Base-by-base conservation (phyloP, 2,888 invertebrate species). In the Hyppa rectilinea region DNA sequence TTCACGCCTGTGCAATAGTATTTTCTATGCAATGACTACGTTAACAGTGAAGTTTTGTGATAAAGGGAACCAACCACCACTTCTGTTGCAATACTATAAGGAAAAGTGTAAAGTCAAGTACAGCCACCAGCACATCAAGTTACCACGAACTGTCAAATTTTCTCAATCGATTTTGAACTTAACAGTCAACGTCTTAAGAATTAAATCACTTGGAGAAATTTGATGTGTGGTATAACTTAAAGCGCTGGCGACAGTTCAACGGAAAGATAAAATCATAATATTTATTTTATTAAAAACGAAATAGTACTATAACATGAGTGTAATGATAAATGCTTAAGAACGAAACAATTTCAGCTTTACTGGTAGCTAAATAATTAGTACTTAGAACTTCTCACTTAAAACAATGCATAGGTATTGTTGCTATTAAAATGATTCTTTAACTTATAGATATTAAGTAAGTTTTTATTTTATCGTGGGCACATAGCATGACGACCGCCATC, bases 401-500 rank as follows among this genome's bases (percentile, higher is more conserved):
- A 36, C 36, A 34, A 45, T 26, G 26, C 26, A 12, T 56, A 6
- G 17, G 2, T 20, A 26, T 17, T 12, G 20, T 38, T 58, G 7
- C 20, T 26, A 9, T n/a, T 45, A 29, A 14, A 59, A 45, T n/a
- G 14, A 1, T 45, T 45, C n/a, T 29, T 20, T 43, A 29, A 43
- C 20, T 38, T 17, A 17, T 34, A 10, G 14, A 26, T 17, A 38
- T n/a, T 45, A 14, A 34, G 2, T 43, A n/a, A 4, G 14, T 20
- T 29, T 47, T 38, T 5, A 38, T 14, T 71, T 96, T 96, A 98
- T 87, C 98, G 96, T 26, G 98, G 98, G 80, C 98, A 98, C 97
- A 98, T 97, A 12, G 97, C 97, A 90, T 98, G 98, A 71, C 98
- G 95, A 4, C 99, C 99, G 14, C 99, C 99, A 94, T 99, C 99